These are phyloP conservation scores for Corydoras maculifer DNA, from an alignment of 2,113 vertebrate genomes.

Conservation along the genomic window DNA sequence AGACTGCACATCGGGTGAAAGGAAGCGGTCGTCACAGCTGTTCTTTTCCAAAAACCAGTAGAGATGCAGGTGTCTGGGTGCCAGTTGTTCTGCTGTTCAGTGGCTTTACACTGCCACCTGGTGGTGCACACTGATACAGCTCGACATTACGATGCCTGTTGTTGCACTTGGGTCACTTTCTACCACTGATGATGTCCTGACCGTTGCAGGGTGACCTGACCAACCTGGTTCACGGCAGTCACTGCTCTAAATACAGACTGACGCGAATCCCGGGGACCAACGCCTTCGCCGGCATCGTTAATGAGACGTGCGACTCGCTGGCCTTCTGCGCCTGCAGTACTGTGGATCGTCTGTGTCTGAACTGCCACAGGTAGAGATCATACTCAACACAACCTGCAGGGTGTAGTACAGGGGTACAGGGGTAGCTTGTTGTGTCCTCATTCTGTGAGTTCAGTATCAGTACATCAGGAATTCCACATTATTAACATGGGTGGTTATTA, in stretches of 20 bases:
- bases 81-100: not conserved
- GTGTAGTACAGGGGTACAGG: too few relatives aligned
- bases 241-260: conserved; percentile 93
- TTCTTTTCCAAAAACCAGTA: too few relatives aligned
- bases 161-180: too few relatives aligned
- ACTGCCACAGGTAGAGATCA: conserved; percentile 84
- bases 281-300: conserved; percentile 92
- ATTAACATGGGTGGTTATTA: too few relatives aligned
- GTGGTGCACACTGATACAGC: conserved; percentile 33
- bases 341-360: conserved; percentile 95
- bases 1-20: too few relatives aligned
- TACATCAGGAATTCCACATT: too few relatives aligned
- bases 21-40: too few relatives aligned
- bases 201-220: conserved; percentile 84
- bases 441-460: too few relatives aligned
- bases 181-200: not conserved
- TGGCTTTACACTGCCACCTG: conserved; percentile 36
- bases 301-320: conserved; percentile 91
- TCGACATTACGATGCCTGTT: not conserved
- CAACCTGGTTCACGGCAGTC: conserved; percentile 94
- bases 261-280: conserved; percentile 91
- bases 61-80: not conserved
- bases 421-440: too few relatives aligned
- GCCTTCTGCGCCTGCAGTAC: conserved; percentile 98
- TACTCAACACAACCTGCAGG: too few relatives aligned